These are phyloP conservation scores for Naso thynnoides DNA, from an alignment of 2,797 vertebrate genomes.

Conservation along the genomic window DNA sequence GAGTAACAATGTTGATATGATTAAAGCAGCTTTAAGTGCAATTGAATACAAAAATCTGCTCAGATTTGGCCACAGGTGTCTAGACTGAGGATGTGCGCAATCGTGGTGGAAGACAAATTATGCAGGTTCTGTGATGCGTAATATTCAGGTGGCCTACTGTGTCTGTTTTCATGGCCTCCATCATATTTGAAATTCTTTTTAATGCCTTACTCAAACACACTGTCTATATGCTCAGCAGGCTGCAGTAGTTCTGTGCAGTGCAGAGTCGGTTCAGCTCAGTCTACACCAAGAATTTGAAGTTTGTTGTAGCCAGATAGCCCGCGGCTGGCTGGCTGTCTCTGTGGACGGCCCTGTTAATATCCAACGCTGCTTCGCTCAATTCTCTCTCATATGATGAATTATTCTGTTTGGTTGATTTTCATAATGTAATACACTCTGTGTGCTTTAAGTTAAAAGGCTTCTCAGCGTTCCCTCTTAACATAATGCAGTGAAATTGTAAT, in stretches of 20 bases:
- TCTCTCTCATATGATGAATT: constrained; percentile 63
- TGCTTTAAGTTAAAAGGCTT: constrained; percentile 24
- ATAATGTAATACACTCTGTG: constrained; percentile 26
- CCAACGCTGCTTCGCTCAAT: constrained; percentile 43
- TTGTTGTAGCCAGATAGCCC: constrained; percentile 40
- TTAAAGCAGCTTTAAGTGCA: too few species aligned
- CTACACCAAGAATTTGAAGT: constrained; percentile 41
- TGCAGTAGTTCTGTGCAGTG: constrained; percentile 7
- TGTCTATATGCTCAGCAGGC: background rate
- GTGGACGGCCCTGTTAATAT: constrained; percentile 43
- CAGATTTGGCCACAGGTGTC: too few species aligned
- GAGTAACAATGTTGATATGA: too few species aligned
- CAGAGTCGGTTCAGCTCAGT: constrained; percentile 35
- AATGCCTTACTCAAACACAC: background rate
- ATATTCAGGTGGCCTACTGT: background rate
- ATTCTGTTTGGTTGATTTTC: constrained; percentile 70
- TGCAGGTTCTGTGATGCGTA: background rate
- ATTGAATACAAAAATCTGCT: too few species aligned
- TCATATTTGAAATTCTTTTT: background rate
- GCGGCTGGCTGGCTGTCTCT: constrained; percentile 34
- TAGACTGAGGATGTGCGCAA: too few species aligned
- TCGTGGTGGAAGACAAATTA: too few species aligned
- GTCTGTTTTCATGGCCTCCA: background rate
- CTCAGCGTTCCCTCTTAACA: constrained; percentile 46
- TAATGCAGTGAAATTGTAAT: constrained; percentile 25